Evolutionary conservation across 1,140 invertebrate genomes (phyloP), one percentile per base, ranked within the genome.

Genomic region (Zaprionus ornatus): DNA sequence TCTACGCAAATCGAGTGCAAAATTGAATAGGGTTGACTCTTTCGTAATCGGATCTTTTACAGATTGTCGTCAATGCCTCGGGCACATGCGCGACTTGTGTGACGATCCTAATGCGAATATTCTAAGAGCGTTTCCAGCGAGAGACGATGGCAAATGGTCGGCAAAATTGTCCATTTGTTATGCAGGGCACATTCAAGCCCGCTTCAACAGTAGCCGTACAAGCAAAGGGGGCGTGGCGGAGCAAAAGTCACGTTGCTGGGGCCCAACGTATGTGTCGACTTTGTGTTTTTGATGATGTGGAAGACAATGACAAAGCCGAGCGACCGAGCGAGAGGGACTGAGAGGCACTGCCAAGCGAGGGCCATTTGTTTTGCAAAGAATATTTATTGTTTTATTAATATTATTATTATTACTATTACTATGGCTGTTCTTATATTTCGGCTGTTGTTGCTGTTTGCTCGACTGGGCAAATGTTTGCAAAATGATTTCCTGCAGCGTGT

Each of bases 301-400:
- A 77, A 76, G 74, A 79, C 74, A 60, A 37, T 21, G 52, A 74
- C 65, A 68, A 35, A 74, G 50, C 9, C 65, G 59, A 60, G 50
- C 60, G 29, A 9, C 23, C 32, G 21, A 57, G 61, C 57, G 54
- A 60, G 48, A 61, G 64, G 70, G 74, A n/a, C n/a, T n/a, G n/a
- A n/a, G n/a, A n/a, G n/a, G n/a, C 61, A 79, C 25, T 21, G 35
- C 48, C 19, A 48, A 52, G 54, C 32, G 48, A 55, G 40, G 10
- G 83, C 76, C 83, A 86, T 87, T 86, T 87, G 79, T 81, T 57
- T 79, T 73, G 50, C 63, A 66, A 37, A 79, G 76, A 86, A 87
- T 82, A 71, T 71, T 71, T 68, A 67, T 78, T 66, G 72, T 55
- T 63, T 78, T 69, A 57, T 37, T n/a, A n/a, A n/a, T 68, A 68